phyloP scores from a whole-genome alignment of 2,888 invertebrate species.

The Parnassius mnemosyne region DNA sequence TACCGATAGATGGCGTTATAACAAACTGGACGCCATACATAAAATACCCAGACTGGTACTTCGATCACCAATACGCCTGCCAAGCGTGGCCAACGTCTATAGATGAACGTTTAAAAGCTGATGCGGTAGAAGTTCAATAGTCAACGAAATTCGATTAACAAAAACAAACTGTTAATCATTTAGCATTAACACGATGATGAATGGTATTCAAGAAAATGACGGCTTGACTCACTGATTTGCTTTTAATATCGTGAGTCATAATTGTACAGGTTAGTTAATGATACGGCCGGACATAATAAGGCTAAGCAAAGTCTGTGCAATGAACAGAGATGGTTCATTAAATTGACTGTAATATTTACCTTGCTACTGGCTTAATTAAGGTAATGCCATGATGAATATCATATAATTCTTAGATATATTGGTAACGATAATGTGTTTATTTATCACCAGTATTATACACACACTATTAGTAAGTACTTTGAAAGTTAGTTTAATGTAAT shows the following conservation, averaged over 20 bases:
- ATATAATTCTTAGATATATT: too few species aligned
- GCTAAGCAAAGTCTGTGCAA: conserved; percentile 17
- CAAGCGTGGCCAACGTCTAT: too few species aligned
- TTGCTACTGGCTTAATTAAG: conserved; percentile 6
- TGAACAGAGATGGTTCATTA: conserved; percentile 8
- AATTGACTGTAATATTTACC: conserved; percentile 10
- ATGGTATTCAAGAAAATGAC: conserved; percentile 16
- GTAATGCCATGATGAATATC: neutral
- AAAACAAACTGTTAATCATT: conserved; percentile 10
- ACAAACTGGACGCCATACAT: too few species aligned
- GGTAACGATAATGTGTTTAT: too few species aligned
- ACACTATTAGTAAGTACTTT: too few species aligned
- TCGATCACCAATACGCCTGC: too few species aligned
- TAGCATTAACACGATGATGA: conserved; percentile 16
- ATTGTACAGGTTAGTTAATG: conserved; percentile 14
- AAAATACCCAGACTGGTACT: too few species aligned
- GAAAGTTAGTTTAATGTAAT: too few species aligned
- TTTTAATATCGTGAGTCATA: conserved; percentile 23
- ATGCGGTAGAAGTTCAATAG: too few species aligned
- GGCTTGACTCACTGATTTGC: conserved; percentile 21
- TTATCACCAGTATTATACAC: too few species aligned
- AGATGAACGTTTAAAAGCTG: too few species aligned
- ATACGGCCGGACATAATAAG: conserved; percentile 9
- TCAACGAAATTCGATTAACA: conserved; percentile 4
- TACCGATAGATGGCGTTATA: too few species aligned